A percentile compares a stretch with the other conserved stretches of the same genome.
Evolutionary conservation across 2,797 vertebrate genomes (phyloP).

Genomic region (Podarcis siculus): DNA sequence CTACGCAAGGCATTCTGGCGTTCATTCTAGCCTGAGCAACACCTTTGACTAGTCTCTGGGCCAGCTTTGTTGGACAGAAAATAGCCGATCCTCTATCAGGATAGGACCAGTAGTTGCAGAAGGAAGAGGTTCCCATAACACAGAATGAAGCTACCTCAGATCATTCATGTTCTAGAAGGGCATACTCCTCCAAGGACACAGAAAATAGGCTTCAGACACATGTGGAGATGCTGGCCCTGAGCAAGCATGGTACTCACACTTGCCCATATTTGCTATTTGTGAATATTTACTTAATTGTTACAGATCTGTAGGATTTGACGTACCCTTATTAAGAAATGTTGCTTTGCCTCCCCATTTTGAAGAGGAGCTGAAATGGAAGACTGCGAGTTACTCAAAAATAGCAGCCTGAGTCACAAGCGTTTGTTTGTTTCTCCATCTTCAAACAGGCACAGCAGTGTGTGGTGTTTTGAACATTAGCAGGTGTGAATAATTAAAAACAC

Average conservation of each 20-base stretch:
- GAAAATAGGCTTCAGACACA: not conserved
- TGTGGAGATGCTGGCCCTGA: not conserved
- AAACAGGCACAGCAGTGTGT: constrained; percentile 60
- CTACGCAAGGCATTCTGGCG: no score
- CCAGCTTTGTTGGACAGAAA: not conserved
- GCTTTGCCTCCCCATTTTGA: not conserved
- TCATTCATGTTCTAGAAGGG: not conserved
- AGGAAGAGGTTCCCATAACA: not conserved
- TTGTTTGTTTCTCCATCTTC: constrained; percentile 60
- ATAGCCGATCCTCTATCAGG: not conserved
- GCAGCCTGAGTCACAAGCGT: constrained; percentile 52
- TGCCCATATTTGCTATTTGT: not conserved
- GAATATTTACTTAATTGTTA: not conserved
- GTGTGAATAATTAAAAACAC: constrained; percentile 74
- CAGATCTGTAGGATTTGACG: not conserved
- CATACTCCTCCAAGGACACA: not conserved
- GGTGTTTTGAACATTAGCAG: constrained; percentile 69
- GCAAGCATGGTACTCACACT: not conserved
- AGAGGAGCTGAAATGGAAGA: constrained; percentile 44
- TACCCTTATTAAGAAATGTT: constrained; percentile 19
- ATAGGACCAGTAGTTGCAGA: not conserved
- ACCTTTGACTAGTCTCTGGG: not conserved
- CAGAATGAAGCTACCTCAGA: not conserved
- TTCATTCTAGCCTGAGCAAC: no score
- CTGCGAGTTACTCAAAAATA: constrained; percentile 60